These are phyloP conservation scores for Odontophorus gujanensis DNA, from an alignment of 2,113 vertebrate genomes.

Conservation along the genomic window DNA sequence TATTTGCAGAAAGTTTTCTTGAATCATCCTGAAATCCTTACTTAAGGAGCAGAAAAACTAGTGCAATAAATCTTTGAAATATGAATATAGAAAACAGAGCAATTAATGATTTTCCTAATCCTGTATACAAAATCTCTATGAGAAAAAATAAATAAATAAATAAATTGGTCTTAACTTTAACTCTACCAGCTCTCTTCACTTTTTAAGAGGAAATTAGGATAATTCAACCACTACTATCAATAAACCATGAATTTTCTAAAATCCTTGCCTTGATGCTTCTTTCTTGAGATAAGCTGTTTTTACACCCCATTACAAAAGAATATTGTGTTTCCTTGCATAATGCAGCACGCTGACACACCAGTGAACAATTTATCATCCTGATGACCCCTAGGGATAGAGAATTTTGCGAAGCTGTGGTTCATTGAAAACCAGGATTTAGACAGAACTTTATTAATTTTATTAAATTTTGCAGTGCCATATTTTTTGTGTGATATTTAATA, in stretches of 20 bases:
- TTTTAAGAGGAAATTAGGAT: neutral
- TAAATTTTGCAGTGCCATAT: neutral
- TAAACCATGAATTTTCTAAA: neutral
- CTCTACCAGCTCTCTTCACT: neutral
- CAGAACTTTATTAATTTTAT: neutral
- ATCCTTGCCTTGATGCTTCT: neutral
- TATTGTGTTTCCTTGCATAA: conserved; percentile 9
- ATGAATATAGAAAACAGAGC: neutral
- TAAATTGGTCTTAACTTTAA: neutral
- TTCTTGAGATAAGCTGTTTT: conserved; percentile 23
- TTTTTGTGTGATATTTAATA: neutral
- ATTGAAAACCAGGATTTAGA: neutral
- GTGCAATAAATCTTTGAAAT: neutral
- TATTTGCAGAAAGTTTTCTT: neutral
- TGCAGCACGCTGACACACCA: neutral
- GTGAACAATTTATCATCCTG: conserved; percentile 20
- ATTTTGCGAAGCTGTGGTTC: neutral
- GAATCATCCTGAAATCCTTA: neutral
- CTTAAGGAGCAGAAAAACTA: neutral
- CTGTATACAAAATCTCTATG: neutral
- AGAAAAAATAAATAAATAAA: neutral
- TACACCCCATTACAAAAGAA: conserved; percentile 32
- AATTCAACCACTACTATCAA: neutral
- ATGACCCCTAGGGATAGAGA: neutral
- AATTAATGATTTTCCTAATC: neutral